phyloP scores from a whole-genome alignment of 2,113 vertebrate genomes.

The Oryzias curvinotus region DNA sequence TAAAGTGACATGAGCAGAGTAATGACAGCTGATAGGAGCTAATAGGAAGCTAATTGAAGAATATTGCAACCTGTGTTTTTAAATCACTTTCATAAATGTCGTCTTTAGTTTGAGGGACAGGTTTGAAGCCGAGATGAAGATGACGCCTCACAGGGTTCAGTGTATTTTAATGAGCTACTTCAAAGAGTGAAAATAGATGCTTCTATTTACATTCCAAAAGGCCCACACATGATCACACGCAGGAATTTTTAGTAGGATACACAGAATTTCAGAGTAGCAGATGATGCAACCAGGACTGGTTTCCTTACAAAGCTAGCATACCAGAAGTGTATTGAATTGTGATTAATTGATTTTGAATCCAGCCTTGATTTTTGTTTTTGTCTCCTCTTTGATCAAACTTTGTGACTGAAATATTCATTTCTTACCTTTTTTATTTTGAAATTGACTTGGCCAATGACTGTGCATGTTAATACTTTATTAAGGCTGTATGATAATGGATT shows the following conservation, averaged over 20 bases:
- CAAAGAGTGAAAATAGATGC: constrained; percentile 30
- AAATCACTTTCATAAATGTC: constrained; percentile 32
- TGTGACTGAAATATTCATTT: constrained; percentile 35
- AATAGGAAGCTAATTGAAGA: constrained; percentile 21
- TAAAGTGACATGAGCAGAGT: not conserved
- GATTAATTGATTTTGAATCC: constrained; percentile 3
- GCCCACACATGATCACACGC: not conserved
- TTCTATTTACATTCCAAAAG: constrained; percentile 14
- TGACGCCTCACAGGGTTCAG: constrained; percentile 8
- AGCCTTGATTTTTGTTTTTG: constrained; percentile 25
- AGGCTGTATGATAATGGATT: constrained; percentile 56
- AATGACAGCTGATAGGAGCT: constrained; percentile 36
- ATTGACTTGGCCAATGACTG: constrained; percentile 57
- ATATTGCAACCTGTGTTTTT: constrained; percentile 28
- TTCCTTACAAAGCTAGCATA: not conserved
- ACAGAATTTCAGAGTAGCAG: not conserved
- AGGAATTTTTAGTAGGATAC: not conserved
- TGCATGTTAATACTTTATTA: constrained; percentile 60
- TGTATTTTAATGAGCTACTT: constrained; percentile 31
- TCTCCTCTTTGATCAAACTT: constrained; percentile 37
- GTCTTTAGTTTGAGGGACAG: constrained; percentile 7
- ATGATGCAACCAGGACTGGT: not conserved
- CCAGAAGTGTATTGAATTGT: not conserved
- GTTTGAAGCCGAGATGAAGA: constrained; percentile 19
- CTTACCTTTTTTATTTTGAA: constrained; percentile 20